Percentiles rank a stretch among this genome's conserved stretches.
Conservation (phyloP, 2,888 invertebrate genomes). For the Sarcophaga carnaria region DNA sequence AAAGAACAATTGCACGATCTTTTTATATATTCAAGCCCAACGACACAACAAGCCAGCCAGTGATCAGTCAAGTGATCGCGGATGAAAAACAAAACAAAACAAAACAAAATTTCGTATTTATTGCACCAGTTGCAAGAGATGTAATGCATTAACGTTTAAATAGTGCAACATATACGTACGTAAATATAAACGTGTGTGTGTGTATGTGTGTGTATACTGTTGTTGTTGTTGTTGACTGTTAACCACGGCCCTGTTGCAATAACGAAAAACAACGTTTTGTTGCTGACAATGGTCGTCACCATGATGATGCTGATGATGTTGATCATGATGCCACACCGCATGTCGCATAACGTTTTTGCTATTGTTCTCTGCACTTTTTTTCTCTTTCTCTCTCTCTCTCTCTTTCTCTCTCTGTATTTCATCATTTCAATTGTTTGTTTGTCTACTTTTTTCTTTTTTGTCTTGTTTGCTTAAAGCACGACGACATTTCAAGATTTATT, state of each 20-base stretch:
- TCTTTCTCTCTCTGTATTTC: neutral
- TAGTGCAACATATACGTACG: constrained; percentile 30
- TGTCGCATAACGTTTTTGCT: constrained; percentile 70
- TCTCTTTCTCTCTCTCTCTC: constrained; percentile 37
- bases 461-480: constrained; percentile 66
- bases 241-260: constrained; percentile 43
- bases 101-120: constrained; percentile 46
- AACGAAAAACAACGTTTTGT: neutral
- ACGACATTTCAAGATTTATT: constrained; percentile 67
- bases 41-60: constrained; percentile 30
- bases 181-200: constrained; percentile 8
- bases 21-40: constrained; percentile 42
- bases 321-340: constrained; percentile 71
- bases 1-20: constrained; percentile 65
- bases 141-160: constrained; percentile 63
- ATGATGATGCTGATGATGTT: constrained; percentile 53
- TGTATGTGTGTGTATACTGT: constrained; percentile 27
- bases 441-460: constrained; percentile 50
- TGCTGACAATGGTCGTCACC: neutral
- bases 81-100: neutral
- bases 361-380: constrained; percentile 34
- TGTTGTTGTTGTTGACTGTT: constrained; percentile 42
- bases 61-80: constrained; percentile 69
- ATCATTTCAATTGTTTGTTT: constrained; percentile 25
- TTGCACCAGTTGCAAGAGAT: constrained; percentile 62